Base-by-base conservation (phyloP, 2,113 vertebrate species). In the Paralichthys olivaceus region DNA sequence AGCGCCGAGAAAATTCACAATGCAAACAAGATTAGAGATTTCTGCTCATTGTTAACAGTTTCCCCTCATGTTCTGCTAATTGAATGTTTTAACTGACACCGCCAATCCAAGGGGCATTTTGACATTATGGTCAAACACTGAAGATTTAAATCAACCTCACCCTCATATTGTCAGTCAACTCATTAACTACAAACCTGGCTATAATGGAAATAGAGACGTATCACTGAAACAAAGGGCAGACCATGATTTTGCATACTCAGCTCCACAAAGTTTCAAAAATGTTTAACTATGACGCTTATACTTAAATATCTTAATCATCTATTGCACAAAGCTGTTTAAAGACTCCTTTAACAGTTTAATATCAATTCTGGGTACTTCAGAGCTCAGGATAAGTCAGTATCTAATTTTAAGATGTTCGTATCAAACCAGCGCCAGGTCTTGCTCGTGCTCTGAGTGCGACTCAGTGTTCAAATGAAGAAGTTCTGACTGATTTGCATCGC, bases 31-130 rank as follows among this genome's bases (percentile, higher is more conserved):
- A 84, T 80, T 69, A 57, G 56, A 75, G 17, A 25, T 80, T 56
- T 81, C n/a, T 76, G 51, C 26, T 81, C 53, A 88, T 87, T 90
- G 80, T 89, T 71, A 60, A 40, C 0, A 13, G 55, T 65, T 79
- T 85, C 70, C 70, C 20, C 12, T 2, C 7, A 7, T 43, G 37
- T 53, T 69, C 45, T n/a, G 8, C 56, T 61, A 49, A 61, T 68
- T 77, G 5, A 64, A 15, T 53, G 40, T 68, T 74, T 75, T 32
- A 45, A 69, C 25, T 17, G 15, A 8, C 7, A 2, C 3, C 1
- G 0, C 26, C 22, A 60, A n/a, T 56, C 5, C 37, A 29, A 53
- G 17, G n/a, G 81, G 37, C 26, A 19, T 23, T 40, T 28, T 85
- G 72, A 69, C 47, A 81, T 84, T 81, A 72, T 54, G 8, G 9